phyloP scores from a whole-genome alignment of 1,140 invertebrate genomes.

The Papilio dardanus region DNA sequence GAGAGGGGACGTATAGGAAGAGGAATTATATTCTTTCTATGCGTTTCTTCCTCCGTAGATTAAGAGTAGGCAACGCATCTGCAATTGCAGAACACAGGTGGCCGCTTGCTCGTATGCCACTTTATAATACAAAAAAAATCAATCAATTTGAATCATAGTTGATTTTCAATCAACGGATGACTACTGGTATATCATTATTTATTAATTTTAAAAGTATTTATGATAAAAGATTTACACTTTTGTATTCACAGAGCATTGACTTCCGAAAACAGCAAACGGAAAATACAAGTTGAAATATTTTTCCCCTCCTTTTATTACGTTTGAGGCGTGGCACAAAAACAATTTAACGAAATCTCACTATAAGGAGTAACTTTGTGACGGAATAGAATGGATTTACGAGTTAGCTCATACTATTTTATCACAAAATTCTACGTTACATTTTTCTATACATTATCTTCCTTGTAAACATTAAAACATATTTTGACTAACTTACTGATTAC shows the following conservation, averaged over 20 bases:
- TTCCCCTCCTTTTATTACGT: conserved; percentile 16
- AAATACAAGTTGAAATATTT: conserved; percentile 3
- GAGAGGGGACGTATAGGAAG: no score
- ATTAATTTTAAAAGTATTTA: no score
- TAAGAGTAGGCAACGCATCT: no score
- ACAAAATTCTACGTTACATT: neutral
- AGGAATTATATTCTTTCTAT: no score
- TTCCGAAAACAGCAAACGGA: conserved; percentile 11
- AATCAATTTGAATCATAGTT: no score
- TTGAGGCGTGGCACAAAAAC: conserved; percentile 19
- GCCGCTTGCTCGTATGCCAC: no score
- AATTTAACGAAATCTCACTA: conserved; percentile 21
- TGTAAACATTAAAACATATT: neutral
- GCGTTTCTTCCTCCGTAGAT: no score
- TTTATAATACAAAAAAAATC: no score
- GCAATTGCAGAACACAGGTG: no score
- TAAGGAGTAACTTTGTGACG: conserved; percentile 25
- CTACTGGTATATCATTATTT: no score
- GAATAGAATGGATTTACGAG: conserved; percentile 34
- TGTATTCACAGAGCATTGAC: neutral
- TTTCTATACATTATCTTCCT: conserved; percentile 13
- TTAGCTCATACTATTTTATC: conserved; percentile 20
- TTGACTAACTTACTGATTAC: neutral
- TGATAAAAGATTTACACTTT: no score
- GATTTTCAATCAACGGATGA: no score